Conservation (phyloP, 92 coral and sea anemone species). For the Porites cylindrica region DNA sequence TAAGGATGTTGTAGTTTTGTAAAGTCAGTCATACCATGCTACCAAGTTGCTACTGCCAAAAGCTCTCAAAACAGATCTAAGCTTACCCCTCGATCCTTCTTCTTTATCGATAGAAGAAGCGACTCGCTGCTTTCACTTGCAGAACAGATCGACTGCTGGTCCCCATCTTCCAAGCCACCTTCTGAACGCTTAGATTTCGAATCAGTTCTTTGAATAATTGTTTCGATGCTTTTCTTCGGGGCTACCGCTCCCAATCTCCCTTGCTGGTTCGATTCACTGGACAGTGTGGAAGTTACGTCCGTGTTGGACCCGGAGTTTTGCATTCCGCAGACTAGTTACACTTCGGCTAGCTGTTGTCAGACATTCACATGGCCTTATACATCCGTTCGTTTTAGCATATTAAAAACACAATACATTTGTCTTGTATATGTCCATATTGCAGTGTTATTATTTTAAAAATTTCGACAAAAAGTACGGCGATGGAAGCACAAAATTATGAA, state of each 20-base stretch:
- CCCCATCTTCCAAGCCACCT: conserved; percentile 21
- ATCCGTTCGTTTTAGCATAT: too few species aligned
- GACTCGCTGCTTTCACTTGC: conserved; percentile 20
- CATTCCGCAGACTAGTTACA: not conserved
- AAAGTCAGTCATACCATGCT: too few species aligned
- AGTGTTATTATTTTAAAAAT: too few species aligned
- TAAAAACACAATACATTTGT: not conserved
- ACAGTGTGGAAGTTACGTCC: not conserved
- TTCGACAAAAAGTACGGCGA: not conserved
- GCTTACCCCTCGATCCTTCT: conserved; percentile 31
- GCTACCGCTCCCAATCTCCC: conserved; percentile 13
- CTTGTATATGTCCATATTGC: not conserved
- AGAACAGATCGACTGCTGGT: conserved; percentile 18
- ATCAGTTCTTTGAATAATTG: conserved; percentile 6
- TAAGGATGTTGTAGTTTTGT: too few species aligned
- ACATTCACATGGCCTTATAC: too few species aligned
- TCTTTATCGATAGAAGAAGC: not conserved
- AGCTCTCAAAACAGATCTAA: not conserved
- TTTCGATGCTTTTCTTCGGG: conserved; percentile 13
- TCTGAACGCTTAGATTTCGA: conserved; percentile 28
- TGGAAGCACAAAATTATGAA: not conserved
- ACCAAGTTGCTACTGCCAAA: too few species aligned
- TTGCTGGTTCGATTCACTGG: conserved; percentile 1
- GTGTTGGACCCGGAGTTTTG: not conserved
- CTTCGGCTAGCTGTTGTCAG: too few species aligned